These are phyloP conservation scores for Cyclina sinensis DNA, from an alignment of 1,140 invertebrate genomes.

Conservation along the genomic window DNA sequence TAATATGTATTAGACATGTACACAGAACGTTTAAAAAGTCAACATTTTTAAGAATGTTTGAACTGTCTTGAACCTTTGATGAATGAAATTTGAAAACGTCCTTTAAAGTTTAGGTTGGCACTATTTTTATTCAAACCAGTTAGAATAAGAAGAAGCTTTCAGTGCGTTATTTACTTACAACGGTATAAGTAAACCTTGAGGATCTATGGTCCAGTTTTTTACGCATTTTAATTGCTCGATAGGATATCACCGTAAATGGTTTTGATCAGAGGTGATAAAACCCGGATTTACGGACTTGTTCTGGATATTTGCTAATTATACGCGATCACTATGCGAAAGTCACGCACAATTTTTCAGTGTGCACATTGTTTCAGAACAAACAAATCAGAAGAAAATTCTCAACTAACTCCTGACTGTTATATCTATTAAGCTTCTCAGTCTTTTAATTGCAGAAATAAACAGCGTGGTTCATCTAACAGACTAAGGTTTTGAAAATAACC, in stretches of 20 bases:
- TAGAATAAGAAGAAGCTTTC: neutral
- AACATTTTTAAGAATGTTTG: neutral
- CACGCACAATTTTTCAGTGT: neutral
- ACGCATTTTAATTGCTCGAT: neutral
- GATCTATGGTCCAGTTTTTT: conserved; percentile 25
- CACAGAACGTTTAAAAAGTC: neutral
- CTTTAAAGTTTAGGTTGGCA: neutral
- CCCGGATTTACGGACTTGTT: neutral
- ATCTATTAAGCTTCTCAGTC: too few relatives aligned
- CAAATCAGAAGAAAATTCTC: too few relatives aligned
- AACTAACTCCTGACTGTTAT: too few relatives aligned
- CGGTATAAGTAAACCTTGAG: neutral
- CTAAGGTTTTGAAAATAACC: neutral
- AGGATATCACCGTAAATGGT: conserved; percentile 9
- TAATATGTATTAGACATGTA: neutral
- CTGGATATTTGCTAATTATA: neutral
- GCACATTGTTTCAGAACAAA: too few relatives aligned
- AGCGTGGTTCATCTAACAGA: neutral
- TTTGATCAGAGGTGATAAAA: too few relatives aligned
- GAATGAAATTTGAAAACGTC: neutral
- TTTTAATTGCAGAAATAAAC: too few relatives aligned
- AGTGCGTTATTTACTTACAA: neutral
- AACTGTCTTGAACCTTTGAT: neutral
- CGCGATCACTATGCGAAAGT: neutral
- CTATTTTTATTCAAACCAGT: neutral